These are phyloP conservation scores for Cyphomyrus discorhynchus DNA, from an alignment of 2,113 vertebrate species.

Conservation along the genomic window DNA sequence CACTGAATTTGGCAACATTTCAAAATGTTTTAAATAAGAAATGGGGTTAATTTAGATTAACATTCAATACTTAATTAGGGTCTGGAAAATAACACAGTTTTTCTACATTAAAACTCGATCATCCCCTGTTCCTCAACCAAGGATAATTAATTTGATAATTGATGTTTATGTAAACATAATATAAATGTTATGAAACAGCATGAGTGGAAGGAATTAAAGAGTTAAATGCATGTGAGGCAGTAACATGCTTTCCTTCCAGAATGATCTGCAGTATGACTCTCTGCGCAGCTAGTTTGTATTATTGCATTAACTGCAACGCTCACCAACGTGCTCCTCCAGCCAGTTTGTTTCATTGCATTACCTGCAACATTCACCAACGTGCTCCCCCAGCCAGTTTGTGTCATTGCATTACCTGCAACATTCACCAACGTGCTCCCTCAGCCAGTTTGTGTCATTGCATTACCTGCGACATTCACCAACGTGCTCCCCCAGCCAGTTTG, in stretches of 20 bases:
- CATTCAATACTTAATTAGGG: constrained; percentile 14
- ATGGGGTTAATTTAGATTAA: constrained; percentile 18
- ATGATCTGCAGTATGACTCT: not conserved
- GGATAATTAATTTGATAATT: constrained; percentile 5
- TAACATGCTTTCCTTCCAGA: not conserved
- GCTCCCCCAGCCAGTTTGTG: not conserved
- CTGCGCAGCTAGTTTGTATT: not conserved
- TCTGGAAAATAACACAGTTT: not conserved
- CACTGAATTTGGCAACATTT: constrained; percentile 6
- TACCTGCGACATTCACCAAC: not conserved
- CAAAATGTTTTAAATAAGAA: not conserved
- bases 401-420: not conserved
- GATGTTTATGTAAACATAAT: not conserved
- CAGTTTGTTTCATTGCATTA: not conserved
- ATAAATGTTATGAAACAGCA: not conserved
- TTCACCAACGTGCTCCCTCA: not conserved
- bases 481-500: not conserved
- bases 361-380: not conserved
- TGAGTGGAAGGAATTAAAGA: not conserved
- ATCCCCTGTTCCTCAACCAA: not conserved
- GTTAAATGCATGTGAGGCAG: not conserved
- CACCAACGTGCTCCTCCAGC: not conserved
- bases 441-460: not conserved
- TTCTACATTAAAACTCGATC: not conserved
- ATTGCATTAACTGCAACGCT: not conserved